Base-by-base conservation (phyloP, 1,140 invertebrate species). In the Drosophila bocqueti region DNA sequence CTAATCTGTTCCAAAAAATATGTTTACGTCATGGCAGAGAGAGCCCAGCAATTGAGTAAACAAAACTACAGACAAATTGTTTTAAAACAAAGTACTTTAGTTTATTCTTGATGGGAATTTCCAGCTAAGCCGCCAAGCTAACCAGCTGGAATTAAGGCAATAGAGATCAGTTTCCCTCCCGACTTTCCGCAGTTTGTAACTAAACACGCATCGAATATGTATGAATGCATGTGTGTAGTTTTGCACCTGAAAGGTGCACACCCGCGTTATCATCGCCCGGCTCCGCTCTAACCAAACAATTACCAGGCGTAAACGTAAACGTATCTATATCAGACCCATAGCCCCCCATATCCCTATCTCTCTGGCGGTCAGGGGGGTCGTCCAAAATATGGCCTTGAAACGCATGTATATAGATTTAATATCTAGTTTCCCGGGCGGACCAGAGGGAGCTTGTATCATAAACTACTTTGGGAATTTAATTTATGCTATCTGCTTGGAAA, bases 1-100 rank as follows among this genome's bases (percentile, higher is more conserved):
- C 57, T 63, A 65, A 63, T 66, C 58, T 66, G 58, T 66, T 46
- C 16, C 21, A 21, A 34, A 63, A 63, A 66, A 36, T 66, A 45
- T 45, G 58, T 9, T 26, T 66, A 36, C 58, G 63, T 66, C 40
- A 65, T 42, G 38, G 4, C 55, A 9, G 7, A 21, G 7, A 21
- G n/a, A 13, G 38, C 62, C 13, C 24, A 34, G 3, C 40, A 45
- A 29, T 18, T 66, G 34, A 26, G 10, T 34, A 63, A 66, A 45
- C 16, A 63, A 13, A 57, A 26, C 36, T 11, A 26, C 15, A 40
- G 40, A 16, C 5, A 18, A 36, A 34, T 11, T 58, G n/a, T 10
- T 42, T 42, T 24, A 10, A 45, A 16, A 45, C 8, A 4, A 11
- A 24, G 13, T 11, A 11, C n/a, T 13, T 9, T 2, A 10, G 16